phyloP scores from a whole-genome alignment of 2,113 vertebrate species.

The Hippocampus barbouri region DNA sequence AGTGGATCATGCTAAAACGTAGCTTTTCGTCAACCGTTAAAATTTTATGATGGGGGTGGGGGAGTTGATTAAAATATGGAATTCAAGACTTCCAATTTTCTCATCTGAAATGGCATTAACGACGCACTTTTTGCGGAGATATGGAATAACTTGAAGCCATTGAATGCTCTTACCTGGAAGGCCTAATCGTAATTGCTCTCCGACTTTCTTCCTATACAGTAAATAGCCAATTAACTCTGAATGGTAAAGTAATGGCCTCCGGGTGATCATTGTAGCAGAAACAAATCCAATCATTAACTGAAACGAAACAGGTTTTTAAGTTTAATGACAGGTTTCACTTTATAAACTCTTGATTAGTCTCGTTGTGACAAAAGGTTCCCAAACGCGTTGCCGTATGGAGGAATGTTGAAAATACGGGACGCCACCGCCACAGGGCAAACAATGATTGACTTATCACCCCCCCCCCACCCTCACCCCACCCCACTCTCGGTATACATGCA shows the following conservation, averaged over 20 bases:
- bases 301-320: constrained; percentile 34
- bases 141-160: neutral
- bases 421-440: neutral
- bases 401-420: neutral
- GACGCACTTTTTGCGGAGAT: neutral
- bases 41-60: too few relatives aligned
- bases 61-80: too few relatives aligned
- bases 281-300: constrained; percentile 11
- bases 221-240: constrained; percentile 19
- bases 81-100: too few relatives aligned
- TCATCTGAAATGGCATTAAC: neutral
- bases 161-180: neutral
- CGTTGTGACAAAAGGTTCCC: neutral
- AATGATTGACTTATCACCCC: constrained; percentile 4
- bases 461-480: too few relatives aligned
- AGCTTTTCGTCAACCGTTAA: too few relatives aligned
- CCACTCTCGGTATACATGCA: neutral
- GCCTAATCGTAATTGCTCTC: neutral
- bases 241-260: constrained; percentile 31
- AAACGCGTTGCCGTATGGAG: too few relatives aligned
- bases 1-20: too few relatives aligned
- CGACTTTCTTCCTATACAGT: neutral
- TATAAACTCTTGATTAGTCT: neutral
- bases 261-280: constrained; percentile 20
- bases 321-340: neutral